Evolutionary conservation across 2,797 vertebrate genomes (phyloP), one percentile per base, ranked within the genome.

Genomic region (Botia almorhae): DNA sequence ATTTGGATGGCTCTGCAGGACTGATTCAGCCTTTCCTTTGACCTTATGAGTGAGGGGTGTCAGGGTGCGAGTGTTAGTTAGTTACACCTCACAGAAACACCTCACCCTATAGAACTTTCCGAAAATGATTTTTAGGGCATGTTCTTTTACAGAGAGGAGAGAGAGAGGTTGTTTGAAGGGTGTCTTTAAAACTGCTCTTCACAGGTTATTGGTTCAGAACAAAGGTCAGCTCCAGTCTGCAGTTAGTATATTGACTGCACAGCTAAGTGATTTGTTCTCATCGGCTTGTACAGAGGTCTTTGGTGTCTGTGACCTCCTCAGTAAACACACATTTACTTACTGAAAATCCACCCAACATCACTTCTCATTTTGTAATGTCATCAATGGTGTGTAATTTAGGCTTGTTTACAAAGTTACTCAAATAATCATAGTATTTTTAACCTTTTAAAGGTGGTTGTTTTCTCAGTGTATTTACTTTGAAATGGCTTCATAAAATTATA

Each of bases 181-280:
- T 74, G 73, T 19, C 39, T 81, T 67, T 60, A 21, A 70, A 50
- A 58, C 4, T 5, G 48, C 26, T 60, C 36, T 68, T 29, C 63
- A 74, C 21, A 83, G 77, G 80, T 83, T 69, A 82, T 67, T 17
- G 7, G 56, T 76, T 68, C 39, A 67, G 63, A 19, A 10, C 58
- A 76, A 73, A 73, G 69, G 50, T 4, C 68, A 70, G 78, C 36
- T 58, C 21, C 21, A 76, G 26, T 21, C 78, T 16, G 64, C 67
- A 48, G 60, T 71, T 78, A 82, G 68, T 80, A 64, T 82, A 83
- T 85, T 48, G 75, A 83, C 81, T 76, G 65, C 39, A 60, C 56
- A 21, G 29, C 10, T n/a, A 17, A 67, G 60, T 61, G 69, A 73
- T 60, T 67, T 73, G 50, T 75, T 65, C 67, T 79, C 39, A 64